Base-by-base conservation (phyloP, 2,113 vertebrate genomes). In the Brachypodius melanocephalos region DNA sequence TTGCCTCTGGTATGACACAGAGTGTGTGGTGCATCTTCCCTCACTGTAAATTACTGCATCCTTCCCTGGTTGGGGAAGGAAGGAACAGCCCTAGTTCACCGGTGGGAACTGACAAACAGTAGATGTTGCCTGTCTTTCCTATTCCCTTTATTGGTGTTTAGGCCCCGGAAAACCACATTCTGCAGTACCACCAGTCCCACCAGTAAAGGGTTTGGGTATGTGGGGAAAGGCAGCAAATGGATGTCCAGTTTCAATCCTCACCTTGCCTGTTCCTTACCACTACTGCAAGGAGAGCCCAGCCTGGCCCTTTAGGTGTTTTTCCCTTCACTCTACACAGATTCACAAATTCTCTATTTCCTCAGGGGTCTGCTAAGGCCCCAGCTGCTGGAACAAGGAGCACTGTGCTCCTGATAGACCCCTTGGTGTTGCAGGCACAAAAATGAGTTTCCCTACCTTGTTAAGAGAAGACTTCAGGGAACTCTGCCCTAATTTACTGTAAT, bases 321-420 rank as follows among this genome's bases (percentile, higher is more conserved):
- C 10, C 17, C 24, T 51, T 32, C 40, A 8, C 10, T 14, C 7
- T 31, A 26, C 10, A 36, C 3, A 43, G 36, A 52, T 20, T 52
- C 31, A 17, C 16, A 59, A 14, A 26, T 54, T 80, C 45, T 79
- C 18, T 21, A 0, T 19, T 17, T 46, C n/a, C 20, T 54, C 42
- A 49, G 22, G n/a, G 28, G 3, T 45, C n/a, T 91, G n/a, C 45
- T 52, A 43, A 40, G 17, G n/a, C 13, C 24, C 28, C 13, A 28
- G 31, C 3, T 93, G 36, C n/a, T 40, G 48, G 31, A 66, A 57
- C 3, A 52, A 61, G 26, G 17, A 55, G 8, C 3, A 24, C 10
- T 6, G 3, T 69, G 20, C 8, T 22, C 22, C 29, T 3, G 1
- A 5, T 5, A 59, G 19, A 62, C 2, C 8, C 14, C 16, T 17